Base-by-base conservation (phyloP, 2,888 invertebrate genomes). In the Poecilobothrus nobilitatus region DNA sequence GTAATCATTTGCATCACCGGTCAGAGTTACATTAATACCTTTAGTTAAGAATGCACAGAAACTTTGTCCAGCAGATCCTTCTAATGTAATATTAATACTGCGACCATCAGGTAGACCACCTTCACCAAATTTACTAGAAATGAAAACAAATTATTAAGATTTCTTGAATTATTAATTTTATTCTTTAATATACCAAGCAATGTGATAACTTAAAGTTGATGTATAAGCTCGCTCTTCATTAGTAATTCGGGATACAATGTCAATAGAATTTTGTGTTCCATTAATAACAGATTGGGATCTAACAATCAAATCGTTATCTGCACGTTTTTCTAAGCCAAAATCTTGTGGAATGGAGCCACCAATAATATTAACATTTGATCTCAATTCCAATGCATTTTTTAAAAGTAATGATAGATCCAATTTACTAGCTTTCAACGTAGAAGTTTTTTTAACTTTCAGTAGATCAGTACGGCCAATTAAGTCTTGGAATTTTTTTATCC, bases 1-100 rank as follows among this genome's bases (percentile, higher is more conserved):
- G 80, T 99, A 99, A 81, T 99, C 99, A 79, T 99, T 99, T 41
- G 97, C 90, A 83, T 99, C 99, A 64, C 99, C 99, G 81, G 95
- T 96, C 21, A 99, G 84, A 0, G 90, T 92, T 5, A 97, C 91
- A 68, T 89, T 89, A 68, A 98, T 87, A 33, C 99, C 99, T 73
- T 89, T 91, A 0, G 92, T 90, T 75, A 99, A 84, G 84, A 99
- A 99, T 8, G 98, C 98, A 80, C 98, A 95, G 85, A 99, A 99
- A 79, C 97, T 98, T 85, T 99, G 99, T 15, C 99, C 99, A 12
- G 97, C 99, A 3, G 97, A 95, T 20, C 99, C 99, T 65, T 84
- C 89, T 73, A 98, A 84, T 62, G 86, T 86, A 68, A 99, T 91
- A 76, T 91, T 88, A 72, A 97, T 91, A 4, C 82, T 81, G 70